These are phyloP conservation scores for Porites lobata DNA, from an alignment of 92 coral and sea anemone genomes.

Conservation along the genomic window DNA sequence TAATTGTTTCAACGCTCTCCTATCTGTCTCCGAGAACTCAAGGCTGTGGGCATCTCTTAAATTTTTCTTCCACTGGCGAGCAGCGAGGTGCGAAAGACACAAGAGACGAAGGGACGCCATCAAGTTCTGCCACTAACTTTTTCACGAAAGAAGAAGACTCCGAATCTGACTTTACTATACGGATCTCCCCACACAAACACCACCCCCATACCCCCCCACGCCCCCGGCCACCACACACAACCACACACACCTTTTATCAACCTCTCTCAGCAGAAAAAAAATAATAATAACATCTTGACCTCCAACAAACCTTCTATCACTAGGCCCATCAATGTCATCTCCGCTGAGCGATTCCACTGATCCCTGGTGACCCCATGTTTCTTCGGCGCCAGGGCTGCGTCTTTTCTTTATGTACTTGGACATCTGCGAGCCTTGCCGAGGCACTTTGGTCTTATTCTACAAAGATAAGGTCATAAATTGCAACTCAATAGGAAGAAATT, in stretches of 20 bases:
- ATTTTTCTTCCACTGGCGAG: too few species aligned
- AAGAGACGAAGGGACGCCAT: background rate
- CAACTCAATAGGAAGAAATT: background rate
- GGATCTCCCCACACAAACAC: too few species aligned
- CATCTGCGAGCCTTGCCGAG: constrained; percentile 97
- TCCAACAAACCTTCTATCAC: constrained; percentile 30
- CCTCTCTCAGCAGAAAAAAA: background rate
- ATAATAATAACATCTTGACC: background rate
- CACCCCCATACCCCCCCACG: too few species aligned
- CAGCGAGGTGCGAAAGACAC: too few species aligned
- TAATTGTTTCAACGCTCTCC: too few species aligned
- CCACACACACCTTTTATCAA: too few species aligned
- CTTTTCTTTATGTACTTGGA: constrained; percentile 79
- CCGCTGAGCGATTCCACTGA: constrained; percentile 73
- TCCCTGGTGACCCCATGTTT: constrained; percentile 75
- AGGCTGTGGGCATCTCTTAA: too few species aligned
- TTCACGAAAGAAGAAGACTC: background rate
- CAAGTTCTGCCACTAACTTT: background rate
- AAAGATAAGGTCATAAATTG: background rate
- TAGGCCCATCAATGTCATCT: constrained; percentile 50
- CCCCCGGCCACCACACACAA: too few species aligned
- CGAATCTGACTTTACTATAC: background rate
- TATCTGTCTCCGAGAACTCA: too few species aligned
- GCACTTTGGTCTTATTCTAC: constrained; percentile 77
- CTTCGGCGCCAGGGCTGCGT: constrained; percentile 43